Evolutionary conservation across 2,888 invertebrate species (phyloP).

Genomic region (Baccha elongata): DNA sequence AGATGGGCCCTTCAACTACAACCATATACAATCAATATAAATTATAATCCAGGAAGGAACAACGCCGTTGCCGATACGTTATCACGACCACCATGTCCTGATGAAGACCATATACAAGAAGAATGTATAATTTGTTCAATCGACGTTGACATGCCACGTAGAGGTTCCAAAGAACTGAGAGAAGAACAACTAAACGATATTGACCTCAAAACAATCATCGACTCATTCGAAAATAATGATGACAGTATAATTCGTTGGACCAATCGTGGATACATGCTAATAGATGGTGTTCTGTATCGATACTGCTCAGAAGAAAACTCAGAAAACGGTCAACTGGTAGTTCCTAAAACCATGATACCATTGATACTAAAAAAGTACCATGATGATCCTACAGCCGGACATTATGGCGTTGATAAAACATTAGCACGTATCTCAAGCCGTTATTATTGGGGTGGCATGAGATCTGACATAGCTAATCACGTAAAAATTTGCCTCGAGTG

Average conservation of each 20-base stretch:
- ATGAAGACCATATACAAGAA: too few species aligned
- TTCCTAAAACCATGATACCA: slow-evolving; percentile 23
- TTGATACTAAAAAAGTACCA: slow-evolving; percentile 41
- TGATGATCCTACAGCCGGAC: too few species aligned
- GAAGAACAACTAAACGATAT: not conserved
- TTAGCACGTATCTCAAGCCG: slow-evolving; percentile 2
- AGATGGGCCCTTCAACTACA: too few species aligned
- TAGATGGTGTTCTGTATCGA: too few species aligned
- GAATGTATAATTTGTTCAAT: too few species aligned
- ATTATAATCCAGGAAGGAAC: too few species aligned
- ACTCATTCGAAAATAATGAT: slow-evolving; percentile 2
- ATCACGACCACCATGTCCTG: too few species aligned
- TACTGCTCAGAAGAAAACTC: slow-evolving; percentile 23
- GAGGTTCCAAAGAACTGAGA: not conserved
- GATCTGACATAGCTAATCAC: slow-evolving; percentile 15
- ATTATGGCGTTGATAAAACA: slow-evolving; percentile 17
- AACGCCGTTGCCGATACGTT: too few species aligned
- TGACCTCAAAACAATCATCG: not conserved
- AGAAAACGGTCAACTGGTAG: slow-evolving; percentile 25
- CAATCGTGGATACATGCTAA: slow-evolving; percentile 27
- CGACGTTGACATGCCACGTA: not conserved
- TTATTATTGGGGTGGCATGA: slow-evolving; percentile 20
- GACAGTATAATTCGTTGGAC: slow-evolving; percentile 22
- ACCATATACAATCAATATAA: too few species aligned
- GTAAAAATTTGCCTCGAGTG: too few species aligned